Evolutionary conservation across 2,888 invertebrate genomes (phyloP).

Genomic region (Rhimphoctona megacephalus): DNA sequence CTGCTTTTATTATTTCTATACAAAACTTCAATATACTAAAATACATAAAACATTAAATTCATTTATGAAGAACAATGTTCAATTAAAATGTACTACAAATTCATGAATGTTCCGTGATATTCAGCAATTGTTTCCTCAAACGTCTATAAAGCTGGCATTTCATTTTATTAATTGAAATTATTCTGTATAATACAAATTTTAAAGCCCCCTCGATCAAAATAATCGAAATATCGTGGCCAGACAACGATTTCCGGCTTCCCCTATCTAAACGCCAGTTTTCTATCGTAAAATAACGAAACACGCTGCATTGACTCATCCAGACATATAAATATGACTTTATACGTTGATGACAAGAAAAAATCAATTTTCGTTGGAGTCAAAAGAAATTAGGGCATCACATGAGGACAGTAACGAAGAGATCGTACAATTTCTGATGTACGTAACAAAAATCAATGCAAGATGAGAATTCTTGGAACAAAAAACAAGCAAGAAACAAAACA

Average conservation of each 20-base stretch:
- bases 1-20: not conserved
- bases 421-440: not conserved
- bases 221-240: conserved; percentile 50
- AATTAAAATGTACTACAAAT: not conserved
- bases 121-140: not conserved
- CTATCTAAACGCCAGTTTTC: conserved; percentile 43
- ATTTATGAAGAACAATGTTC: not conserved
- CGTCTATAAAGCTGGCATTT: not conserved
- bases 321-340: not conserved
- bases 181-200: not conserved
- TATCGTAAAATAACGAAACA: conserved; percentile 45
- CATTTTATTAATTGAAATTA: not conserved
- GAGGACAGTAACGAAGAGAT: not conserved
- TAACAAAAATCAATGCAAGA: not conserved
- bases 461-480: not conserved
- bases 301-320: not conserved
- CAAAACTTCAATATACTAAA: conserved; percentile 8
- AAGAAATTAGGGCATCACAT: not conserved
- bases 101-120: not conserved
- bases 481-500: not conserved
- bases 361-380: not conserved
- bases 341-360: not conserved
- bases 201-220: conserved; percentile 34
- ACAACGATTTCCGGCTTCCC: conserved; percentile 51
- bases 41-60: not conserved